phyloP scores from a whole-genome alignment of 2,888 invertebrate species.

The Charanyca ferruginea region DNA sequence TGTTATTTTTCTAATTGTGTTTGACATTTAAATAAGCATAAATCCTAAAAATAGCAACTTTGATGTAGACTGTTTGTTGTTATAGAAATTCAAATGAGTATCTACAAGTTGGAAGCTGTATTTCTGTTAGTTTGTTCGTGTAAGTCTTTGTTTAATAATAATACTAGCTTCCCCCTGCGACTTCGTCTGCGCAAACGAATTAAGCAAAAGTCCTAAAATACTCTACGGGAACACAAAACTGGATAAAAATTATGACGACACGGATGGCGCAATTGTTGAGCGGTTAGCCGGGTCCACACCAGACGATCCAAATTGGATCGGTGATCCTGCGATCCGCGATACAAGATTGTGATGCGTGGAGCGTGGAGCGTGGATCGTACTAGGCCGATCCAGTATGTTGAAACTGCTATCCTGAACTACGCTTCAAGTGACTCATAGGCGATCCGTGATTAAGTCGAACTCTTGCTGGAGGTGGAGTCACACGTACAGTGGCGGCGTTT shows the following conservation, averaged over 20 bases:
- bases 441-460: slow-evolving; percentile 57
- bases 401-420: slow-evolving; percentile 50
- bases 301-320: slow-evolving; percentile 23
- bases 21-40: background rate
- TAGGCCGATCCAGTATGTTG: slow-evolving; percentile 47
- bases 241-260: too few species aligned
- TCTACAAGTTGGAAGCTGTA: background rate
- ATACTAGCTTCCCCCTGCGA: background rate
- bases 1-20: slow-evolving; percentile 1
- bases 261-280: too few species aligned
- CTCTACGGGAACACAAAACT: too few species aligned
- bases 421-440: slow-evolving; percentile 53
- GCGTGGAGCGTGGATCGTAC: slow-evolving; percentile 18
- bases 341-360: slow-evolving; percentile 39
- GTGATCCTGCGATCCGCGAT: slow-evolving; percentile 28
- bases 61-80: background rate
- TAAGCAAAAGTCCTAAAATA: too few species aligned
- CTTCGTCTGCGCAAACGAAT: too few species aligned
- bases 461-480: slow-evolving; percentile 57
- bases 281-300: slow-evolving; percentile 29
- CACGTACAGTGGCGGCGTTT: slow-evolving; percentile 57
- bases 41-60: background rate
- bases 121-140: background rate
- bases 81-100: background rate
- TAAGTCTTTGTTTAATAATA: background rate